Percentiles rank a stretch among this genome's conserved stretches.
Conservation (phyloP, 2,888 invertebrate genomes). For the Perithous albicinctus region DNA sequence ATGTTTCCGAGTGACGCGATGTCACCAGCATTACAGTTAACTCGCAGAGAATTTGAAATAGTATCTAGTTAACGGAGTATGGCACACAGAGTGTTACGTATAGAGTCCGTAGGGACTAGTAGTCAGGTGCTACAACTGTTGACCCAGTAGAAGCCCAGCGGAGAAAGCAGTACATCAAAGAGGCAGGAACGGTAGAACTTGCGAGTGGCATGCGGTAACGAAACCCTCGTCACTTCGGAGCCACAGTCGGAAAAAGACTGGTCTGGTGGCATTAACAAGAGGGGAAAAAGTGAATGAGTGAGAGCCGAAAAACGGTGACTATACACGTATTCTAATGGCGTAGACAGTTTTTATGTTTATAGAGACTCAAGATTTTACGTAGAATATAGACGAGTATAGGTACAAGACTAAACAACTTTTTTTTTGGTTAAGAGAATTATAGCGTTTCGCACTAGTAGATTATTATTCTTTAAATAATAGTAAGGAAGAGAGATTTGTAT, state of each 20-base stretch:
- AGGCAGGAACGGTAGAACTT: background rate
- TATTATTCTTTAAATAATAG: too few species aligned
- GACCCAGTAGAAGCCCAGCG: conserved; percentile 4
- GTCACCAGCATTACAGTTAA: conserved; percentile 22
- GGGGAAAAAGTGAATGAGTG: background rate
- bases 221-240: conserved; percentile 44
- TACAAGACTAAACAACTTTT: background rate
- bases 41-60: conserved; percentile 22
- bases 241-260: background rate
- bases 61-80: conserved; percentile 6
- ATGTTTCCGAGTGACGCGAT: conserved; percentile 39
- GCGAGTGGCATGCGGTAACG: conserved; percentile 23
- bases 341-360: too few species aligned
- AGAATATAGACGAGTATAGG: background rate
- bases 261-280: background rate
- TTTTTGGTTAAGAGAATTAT: too few species aligned
- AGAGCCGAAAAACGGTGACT: background rate
- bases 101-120: background rate
- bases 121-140: conserved; percentile 3
- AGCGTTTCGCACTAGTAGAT: too few species aligned
- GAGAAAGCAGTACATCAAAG: conserved; percentile 38
- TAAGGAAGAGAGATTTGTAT: too few species aligned
- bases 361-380: too few species aligned
- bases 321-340: background rate
- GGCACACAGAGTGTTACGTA: background rate